Evolutionary conservation across 2,113 vertebrate genomes (phyloP).

Genomic region (Menidia beryllina): DNA sequence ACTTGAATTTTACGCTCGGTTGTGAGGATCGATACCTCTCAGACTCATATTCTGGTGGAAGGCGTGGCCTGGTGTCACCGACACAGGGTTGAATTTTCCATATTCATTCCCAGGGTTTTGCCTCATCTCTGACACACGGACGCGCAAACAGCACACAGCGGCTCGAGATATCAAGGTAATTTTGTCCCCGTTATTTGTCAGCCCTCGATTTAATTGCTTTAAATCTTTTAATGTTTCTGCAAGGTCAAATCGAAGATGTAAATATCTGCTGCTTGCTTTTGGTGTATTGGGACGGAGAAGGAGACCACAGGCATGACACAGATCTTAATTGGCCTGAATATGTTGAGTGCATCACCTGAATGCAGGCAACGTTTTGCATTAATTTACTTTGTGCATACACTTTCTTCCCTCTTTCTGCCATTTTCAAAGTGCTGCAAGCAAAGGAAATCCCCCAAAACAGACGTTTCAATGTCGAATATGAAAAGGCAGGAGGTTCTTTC

Average conservation of each 20-base stretch:
- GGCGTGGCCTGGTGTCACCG: conserved; percentile 80
- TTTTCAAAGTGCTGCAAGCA: conserved; percentile 48
- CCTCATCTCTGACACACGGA: conserved; percentile 52
- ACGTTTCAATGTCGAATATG: conserved; percentile 28
- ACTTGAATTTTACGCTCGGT: conserved; percentile 38
- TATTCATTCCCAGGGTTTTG: conserved; percentile 55
- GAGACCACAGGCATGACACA: conserved; percentile 27
- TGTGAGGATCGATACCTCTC: conserved; percentile 56
- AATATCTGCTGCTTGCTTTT: conserved; percentile 30
- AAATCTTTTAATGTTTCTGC: conserved; percentile 54
- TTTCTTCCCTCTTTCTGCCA: neutral
- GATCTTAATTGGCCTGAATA: conserved; percentile 50
- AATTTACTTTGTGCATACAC: conserved; percentile 24
- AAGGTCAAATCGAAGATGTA: conserved; percentile 76
- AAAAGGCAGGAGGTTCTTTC: conserved; percentile 34
- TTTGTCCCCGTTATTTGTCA: neutral
- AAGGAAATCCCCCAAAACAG: neutral
- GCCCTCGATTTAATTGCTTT: conserved; percentile 5
- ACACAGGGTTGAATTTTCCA: conserved; percentile 69
- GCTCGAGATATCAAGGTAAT: conserved; percentile 67
- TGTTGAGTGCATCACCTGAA: conserved; percentile 40
- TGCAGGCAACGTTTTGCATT: conserved; percentile 22
- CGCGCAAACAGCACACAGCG: conserved; percentile 52
- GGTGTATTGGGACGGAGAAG: conserved; percentile 44
- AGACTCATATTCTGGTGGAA: conserved; percentile 66